Evolutionary conservation across 2,797 vertebrate genomes (phyloP).

Genomic region (Coreius guichenoti): DNA sequence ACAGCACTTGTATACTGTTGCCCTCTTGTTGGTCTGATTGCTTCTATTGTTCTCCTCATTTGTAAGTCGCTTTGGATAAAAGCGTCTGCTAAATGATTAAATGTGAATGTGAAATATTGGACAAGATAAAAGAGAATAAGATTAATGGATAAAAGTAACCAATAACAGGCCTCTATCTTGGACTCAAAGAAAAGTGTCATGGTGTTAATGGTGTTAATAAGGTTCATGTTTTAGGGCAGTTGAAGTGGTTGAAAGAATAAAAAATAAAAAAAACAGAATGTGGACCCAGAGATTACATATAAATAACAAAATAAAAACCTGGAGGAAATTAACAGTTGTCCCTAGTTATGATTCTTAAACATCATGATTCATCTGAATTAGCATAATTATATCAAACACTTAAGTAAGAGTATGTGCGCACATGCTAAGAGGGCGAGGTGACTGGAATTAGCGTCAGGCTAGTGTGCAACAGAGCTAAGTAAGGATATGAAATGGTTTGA

Average conservation of each 20-base stretch:
- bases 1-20: too few relatives aligned
- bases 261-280: background rate
- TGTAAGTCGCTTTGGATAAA: background rate
- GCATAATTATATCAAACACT: background rate
- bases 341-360: background rate
- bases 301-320: background rate
- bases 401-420: background rate
- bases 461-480: constrained; percentile 18
- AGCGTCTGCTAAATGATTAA: background rate
- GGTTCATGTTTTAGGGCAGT: background rate
- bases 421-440: background rate
- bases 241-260: background rate
- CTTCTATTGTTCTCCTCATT: too few relatives aligned
- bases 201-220: background rate
- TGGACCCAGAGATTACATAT: background rate
- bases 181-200: background rate
- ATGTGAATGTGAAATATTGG: constrained; percentile 20
- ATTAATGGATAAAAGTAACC: background rate
- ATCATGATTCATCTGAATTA: background rate
- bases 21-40: too few relatives aligned
- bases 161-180: background rate
- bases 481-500: constrained; percentile 25
- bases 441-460: background rate
- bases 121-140: background rate
- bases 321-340: background rate